phyloP scores from a whole-genome alignment of 1,140 invertebrate species.

The Bombus confusus region DNA sequence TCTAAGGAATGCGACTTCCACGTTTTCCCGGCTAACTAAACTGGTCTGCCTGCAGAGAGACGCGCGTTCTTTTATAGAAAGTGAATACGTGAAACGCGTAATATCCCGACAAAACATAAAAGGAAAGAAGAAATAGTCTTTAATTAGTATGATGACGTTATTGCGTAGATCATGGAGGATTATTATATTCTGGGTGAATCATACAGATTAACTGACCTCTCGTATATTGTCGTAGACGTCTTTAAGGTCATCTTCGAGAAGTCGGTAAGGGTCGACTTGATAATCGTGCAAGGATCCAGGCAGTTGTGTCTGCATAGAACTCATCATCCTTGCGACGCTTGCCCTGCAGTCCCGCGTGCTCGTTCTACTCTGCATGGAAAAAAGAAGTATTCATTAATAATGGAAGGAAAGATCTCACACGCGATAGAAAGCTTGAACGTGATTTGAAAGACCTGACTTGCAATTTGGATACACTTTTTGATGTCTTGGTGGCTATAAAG shows the following conservation, averaged over 20 bases:
- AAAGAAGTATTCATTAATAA: constrained; percentile 43
- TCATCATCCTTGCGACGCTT: constrained; percentile 81
- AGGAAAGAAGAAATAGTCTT: background rate
- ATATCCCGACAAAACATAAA: background rate
- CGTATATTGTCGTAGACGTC: constrained; percentile 86
- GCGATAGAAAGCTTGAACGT: constrained; percentile 28
- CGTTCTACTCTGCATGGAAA: constrained; percentile 69
- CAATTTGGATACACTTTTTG: background rate
- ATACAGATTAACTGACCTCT: constrained; percentile 84
- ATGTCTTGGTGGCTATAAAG: background rate
- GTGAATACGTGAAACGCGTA: background rate
- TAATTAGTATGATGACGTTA: background rate
- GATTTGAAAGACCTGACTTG: background rate
- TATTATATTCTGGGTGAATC: background rate
- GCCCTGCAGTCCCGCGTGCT: constrained; percentile 71
- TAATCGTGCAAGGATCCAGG: constrained; percentile 90
- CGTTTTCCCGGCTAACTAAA: background rate
- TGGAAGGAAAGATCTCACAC: background rate
- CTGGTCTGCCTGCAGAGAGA: background rate
- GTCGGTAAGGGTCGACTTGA: constrained; percentile 91
- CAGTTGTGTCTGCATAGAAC: constrained; percentile 87
- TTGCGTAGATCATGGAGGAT: too few relatives aligned
- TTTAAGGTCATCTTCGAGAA: constrained; percentile 92
- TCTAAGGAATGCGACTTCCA: background rate
- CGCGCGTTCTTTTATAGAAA: background rate